Evolutionary conservation across 2,113 vertebrate species (phyloP).

Genomic region (Apus apus): DNA sequence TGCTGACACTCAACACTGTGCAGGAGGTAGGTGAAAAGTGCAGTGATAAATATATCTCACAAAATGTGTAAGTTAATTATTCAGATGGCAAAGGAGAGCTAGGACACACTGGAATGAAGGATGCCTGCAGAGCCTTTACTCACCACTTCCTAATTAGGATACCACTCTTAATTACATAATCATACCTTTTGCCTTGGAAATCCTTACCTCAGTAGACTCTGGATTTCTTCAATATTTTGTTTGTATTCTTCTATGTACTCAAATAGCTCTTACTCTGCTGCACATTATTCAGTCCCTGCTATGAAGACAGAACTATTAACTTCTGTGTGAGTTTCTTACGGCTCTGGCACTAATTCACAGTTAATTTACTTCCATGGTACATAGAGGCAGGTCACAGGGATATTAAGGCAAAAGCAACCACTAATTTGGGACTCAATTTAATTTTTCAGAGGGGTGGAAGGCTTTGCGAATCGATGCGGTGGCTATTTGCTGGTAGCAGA

Average conservation of each 20-base stretch:
- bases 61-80: slow-evolving; percentile 32
- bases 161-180: slow-evolving; percentile 35
- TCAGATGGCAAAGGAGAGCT: slow-evolving; percentile 21
- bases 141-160: background rate
- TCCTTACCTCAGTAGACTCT: background rate
- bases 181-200: background rate
- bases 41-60: slow-evolving; percentile 41
- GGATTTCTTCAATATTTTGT: slow-evolving; percentile 22
- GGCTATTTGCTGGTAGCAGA: slow-evolving; percentile 7
- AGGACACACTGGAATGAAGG: background rate
- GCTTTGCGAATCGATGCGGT: background rate
- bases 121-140: background rate
- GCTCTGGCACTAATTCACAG: slow-evolving; percentile 49
- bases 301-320: slow-evolving; percentile 55
- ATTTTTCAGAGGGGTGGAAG: slow-evolving; percentile 36
- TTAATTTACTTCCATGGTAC: slow-evolving; percentile 46
- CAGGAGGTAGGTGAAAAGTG: slow-evolving; percentile 41
- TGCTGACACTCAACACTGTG: slow-evolving; percentile 23
- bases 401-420: slow-evolving; percentile 42
- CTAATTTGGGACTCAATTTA: slow-evolving; percentile 10
- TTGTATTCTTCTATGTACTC: background rate
- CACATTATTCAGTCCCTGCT: slow-evolving; percentile 34
- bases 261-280: background rate
- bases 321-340: slow-evolving; percentile 32
- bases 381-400: background rate